Evolutionary conservation across 2,797 vertebrate species (phyloP), one percentile per base, ranked within the genome.

Genomic region (Spondyliosoma cantharus): DNA sequence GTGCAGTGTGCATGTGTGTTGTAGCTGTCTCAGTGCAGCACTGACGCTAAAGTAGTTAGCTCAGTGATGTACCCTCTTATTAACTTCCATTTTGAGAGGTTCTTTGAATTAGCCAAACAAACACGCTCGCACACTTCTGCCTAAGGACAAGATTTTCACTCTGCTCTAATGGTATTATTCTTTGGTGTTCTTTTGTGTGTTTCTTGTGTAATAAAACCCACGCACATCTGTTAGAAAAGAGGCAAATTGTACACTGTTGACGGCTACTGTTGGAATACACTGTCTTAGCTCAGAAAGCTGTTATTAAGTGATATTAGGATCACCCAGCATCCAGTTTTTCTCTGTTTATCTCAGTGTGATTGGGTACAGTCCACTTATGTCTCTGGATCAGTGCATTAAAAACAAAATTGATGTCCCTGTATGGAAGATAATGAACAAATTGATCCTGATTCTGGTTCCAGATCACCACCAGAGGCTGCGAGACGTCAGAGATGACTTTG

Each of bases 401-500:
- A 16, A 72, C 9, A 61, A 76, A 67, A 37, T 17, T 5, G 4
- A 25, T 53, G 15, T 65, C 14, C 4, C 7, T 64, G 27, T 53
- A 66, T 52, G 29, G 9, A 16, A 49, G 11, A 76, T 54, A 19
- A 71, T 71, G 11, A 84, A 52, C 24, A 20, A 19, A 9, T 29
- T 7, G 0, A 3, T 58, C 60, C 71, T 61, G 14, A 3, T 71
- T 78, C 43, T 71, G 32, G 22, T 86, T 92, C 65, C 87, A 99
- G 98, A 96, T 98, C 74, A 95, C 94, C 85, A 97, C 97, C 9
- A 95, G 96, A 89, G 98, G 98, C 61, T 99, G 98, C 5, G 98
- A 99, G 91, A 99, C 98, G 0, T 95, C 96, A 0, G 97, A 98
- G 90, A 97, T 99, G 94, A 98, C 96, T 3, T 87, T 99, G 81